Conservation (phyloP, 2,113 vertebrate species). For the Athene cunicularia region DNA sequence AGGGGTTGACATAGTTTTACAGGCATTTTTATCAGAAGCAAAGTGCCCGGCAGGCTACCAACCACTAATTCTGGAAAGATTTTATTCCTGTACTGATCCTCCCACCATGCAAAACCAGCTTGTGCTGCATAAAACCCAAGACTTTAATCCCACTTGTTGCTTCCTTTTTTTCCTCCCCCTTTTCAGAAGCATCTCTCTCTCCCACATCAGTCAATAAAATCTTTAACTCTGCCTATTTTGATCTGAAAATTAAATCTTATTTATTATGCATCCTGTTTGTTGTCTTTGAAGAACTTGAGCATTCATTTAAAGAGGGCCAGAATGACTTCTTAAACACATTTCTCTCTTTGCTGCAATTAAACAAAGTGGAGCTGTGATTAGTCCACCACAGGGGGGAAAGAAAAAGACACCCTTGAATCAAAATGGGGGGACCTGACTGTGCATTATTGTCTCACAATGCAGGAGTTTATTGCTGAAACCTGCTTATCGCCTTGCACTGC, state of each 20-base stretch:
- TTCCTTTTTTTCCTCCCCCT: slow-evolving; percentile 70
- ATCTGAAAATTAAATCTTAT: slow-evolving; percentile 86
- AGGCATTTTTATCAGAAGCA: slow-evolving; percentile 80
- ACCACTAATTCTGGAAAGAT: slow-evolving; percentile 77
- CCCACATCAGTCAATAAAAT: slow-evolving; percentile 80
- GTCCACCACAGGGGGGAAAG: slow-evolving; percentile 95
- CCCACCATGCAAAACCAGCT: slow-evolving; percentile 77
- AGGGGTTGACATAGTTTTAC: slow-evolving; percentile 80
- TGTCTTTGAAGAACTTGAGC: slow-evolving; percentile 90
- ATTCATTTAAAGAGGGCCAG: slow-evolving; percentile 94
- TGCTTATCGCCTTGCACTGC: slow-evolving; percentile 94
- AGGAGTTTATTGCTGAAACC: slow-evolving; percentile 99
- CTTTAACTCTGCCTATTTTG: slow-evolving; percentile 84
- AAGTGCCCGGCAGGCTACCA: slow-evolving; percentile 72
- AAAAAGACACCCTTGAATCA: slow-evolving; percentile 99
- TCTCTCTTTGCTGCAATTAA: slow-evolving; percentile 99
- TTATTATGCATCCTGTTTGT: slow-evolving; percentile 94
- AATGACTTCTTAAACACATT: slow-evolving; percentile 99
- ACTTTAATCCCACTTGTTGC: slow-evolving; percentile 90
- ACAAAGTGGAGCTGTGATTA: slow-evolving; percentile 99
- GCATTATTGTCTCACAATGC: slow-evolving; percentile 98
- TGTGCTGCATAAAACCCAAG: slow-evolving; percentile 79
- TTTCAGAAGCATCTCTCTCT: slow-evolving; percentile 81
- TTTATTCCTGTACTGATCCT: slow-evolving; percentile 80
- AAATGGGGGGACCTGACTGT: slow-evolving; percentile 98